phyloP scores from a whole-genome alignment of 2,888 invertebrate species.

The Apocheima hispidaria region DNA sequence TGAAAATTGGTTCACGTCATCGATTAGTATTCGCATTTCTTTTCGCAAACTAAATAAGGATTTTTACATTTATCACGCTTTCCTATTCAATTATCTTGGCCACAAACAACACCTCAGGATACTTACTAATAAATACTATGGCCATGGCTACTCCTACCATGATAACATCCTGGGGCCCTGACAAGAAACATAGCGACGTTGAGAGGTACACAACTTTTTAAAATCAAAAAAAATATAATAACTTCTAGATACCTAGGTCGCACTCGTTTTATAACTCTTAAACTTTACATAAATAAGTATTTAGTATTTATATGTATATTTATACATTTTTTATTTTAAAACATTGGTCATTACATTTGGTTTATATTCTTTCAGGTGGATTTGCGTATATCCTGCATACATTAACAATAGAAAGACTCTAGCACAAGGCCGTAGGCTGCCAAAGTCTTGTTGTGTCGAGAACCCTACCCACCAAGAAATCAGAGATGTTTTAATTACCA shows the following conservation, averaged over 20 bases:
- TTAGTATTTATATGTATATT: background rate
- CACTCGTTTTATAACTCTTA: background rate
- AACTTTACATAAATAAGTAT: too few relatives aligned
- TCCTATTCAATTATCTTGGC: background rate
- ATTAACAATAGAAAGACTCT: constrained; percentile 97
- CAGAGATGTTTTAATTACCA: constrained; percentile 94
- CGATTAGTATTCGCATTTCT: too few relatives aligned
- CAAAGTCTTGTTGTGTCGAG: constrained; percentile 95
- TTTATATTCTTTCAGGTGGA: constrained; percentile 91
- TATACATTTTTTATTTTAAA: too few relatives aligned
- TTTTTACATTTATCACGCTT: background rate
- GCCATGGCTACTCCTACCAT: constrained; percentile 76
- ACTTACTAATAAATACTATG: constrained; percentile 1
- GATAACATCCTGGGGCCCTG: constrained; percentile 88
- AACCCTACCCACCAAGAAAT: constrained; percentile 98
- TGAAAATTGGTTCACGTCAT: too few relatives aligned
- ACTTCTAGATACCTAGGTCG: too few relatives aligned
- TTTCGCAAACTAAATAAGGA: background rate
- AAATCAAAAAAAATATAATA: background rate
- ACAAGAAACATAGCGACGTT: constrained; percentile 92
- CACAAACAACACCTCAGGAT: background rate
- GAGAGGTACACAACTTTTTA: constrained; percentile 64
- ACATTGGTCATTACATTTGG: too few relatives aligned
- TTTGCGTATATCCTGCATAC: constrained; percentile 98
- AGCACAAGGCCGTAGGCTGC: constrained; percentile 94